Evolutionary conservation across 2,888 invertebrate genomes (phyloP), one percentile per base, ranked within the genome.

Genomic region (Prosapia bicincta): DNA sequence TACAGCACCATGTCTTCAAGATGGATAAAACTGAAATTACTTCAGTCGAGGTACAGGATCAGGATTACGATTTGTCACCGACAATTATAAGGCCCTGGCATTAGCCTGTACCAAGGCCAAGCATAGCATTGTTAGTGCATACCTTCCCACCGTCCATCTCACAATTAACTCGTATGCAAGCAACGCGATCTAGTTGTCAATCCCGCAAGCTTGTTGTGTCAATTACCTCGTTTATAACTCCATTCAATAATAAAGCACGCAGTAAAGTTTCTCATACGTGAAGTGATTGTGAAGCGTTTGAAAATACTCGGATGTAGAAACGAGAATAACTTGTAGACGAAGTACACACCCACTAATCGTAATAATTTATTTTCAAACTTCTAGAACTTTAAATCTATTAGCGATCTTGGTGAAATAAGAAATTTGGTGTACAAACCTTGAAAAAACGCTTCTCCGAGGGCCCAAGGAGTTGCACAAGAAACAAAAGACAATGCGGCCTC

Each of bases 41-140:
- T 38, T 38, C 38, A 38, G n/a, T n/a, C n/a, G n/a, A n/a, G n/a
- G 38, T 38, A 20, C 54, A 54, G 54, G 20, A 20, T 54, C 20
- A 54, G 54, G n/a, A 54, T 54, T 54, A 54, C 73, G 69, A 74
- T 74, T 69, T 30, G 69, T 43, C 30, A 74, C 74, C 74, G 25
- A 28, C 54, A 69, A 74, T 74, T 74, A 43, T 26, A 30, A 73
- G 54, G 38, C 74, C 68, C 43, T 74, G 74, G 43, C 74, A 69
- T 74, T 69, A 69, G 26, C 74, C 69, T 69, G 69, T 2, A 32
- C 43, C 74, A 74, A 74, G 74, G 74, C 23, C 43, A 30, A 13
- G 71, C 26, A 5, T 15, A 54, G 25, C 71, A 71, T 54, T 67
- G 67, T 67, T 54, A 38, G 26, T 25, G n/a, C 25, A 24, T 25